Conservation (phyloP, 2,113 vertebrate genomes). For the Sminthopsis crassicaudata region DNA sequence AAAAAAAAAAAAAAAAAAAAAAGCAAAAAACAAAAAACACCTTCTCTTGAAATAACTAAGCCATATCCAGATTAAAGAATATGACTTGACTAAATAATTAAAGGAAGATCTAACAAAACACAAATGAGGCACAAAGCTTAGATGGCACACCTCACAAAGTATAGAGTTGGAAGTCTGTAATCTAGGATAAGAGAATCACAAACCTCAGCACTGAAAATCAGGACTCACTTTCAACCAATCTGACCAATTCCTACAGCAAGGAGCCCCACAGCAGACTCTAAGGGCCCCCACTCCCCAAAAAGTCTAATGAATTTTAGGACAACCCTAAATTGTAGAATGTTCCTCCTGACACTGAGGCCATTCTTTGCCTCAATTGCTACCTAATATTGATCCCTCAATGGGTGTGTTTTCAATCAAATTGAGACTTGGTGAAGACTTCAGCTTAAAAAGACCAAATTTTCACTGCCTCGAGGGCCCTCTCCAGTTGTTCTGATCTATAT, state of each 20-base stretch:
- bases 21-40: not conserved
- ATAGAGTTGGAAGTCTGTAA: not conserved
- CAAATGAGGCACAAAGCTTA: not conserved
- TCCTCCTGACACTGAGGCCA: not conserved
- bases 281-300: not conserved
- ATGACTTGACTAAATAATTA: not conserved
- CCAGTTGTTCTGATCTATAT: no score
- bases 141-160: not conserved
- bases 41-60: not conserved
- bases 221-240: not conserved
- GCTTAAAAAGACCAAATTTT: no score
- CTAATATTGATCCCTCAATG: no score
- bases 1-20: no score
- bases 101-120: not conserved
- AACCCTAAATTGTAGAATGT: not conserved
- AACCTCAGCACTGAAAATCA: not conserved
- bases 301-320: not conserved
- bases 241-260: not conserved
- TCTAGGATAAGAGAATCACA: not conserved
- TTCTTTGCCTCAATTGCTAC: no score
- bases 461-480: no score
- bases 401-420: no score
- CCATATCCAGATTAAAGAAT: not conserved
- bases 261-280: not conserved
- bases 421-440: no score